Conservation (phyloP, 37 sponge, comb jelly and placozoan species). For the Lycopodina hypogea region DNA sequence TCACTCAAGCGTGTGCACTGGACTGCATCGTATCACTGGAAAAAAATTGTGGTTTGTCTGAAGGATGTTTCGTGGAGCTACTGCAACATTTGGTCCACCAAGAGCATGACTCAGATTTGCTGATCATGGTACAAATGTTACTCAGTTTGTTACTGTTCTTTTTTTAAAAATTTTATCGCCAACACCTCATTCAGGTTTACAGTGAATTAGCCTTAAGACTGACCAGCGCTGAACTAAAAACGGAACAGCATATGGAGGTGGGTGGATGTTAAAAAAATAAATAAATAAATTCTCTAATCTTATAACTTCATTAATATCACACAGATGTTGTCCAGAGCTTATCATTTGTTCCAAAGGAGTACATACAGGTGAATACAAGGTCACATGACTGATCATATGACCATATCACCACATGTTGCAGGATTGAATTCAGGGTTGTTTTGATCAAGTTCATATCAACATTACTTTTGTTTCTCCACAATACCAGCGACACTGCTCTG, state of each 20-base stretch:
- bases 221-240: neutral
- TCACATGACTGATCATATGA: neutral
- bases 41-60: too few species aligned
- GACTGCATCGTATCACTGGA: too few species aligned
- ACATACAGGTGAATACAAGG: neutral
- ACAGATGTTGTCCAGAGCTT: conserved; percentile 2
- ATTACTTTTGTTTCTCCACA: neutral
- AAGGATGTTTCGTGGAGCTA: too few species aligned
- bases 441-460: conserved; percentile 1
- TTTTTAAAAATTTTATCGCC: too few species aligned
- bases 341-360: neutral
- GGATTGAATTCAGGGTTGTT: conserved; percentile 6
- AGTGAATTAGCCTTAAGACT: neutral
- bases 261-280: neutral
- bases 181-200: neutral
- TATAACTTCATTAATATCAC: too few species aligned
- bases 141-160: too few species aligned
- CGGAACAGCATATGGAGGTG: neutral
- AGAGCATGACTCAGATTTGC: too few species aligned
- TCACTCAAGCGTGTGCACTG: too few species aligned
- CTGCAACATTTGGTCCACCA: too few species aligned
- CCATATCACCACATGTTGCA: neutral
- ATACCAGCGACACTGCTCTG: neutral
- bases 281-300: neutral
- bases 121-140: too few species aligned